Evolutionary conservation across 2,888 invertebrate species (phyloP), one percentile per base, ranked within the genome.

Genomic region (Frankliniella fusca): DNA sequence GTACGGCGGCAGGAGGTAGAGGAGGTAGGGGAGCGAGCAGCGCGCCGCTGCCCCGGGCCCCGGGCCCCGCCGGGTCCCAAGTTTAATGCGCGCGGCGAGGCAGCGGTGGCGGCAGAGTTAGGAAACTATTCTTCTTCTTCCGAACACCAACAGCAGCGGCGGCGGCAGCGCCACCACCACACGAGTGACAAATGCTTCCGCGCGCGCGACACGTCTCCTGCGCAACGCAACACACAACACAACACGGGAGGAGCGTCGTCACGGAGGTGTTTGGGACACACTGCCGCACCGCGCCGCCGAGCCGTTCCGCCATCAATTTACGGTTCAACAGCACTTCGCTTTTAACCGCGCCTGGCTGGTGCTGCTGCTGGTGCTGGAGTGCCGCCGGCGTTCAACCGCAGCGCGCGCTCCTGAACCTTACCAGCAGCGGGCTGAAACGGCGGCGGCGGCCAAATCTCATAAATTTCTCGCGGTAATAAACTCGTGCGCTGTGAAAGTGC

Each of bases 301-400:
- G 70, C n/a, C 27, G 70, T 76, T 23, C 70, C 27, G 27, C 23
- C 70, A 76, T 76, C 70, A 76, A 76, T 76, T 76, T 18, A 15
- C 27, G 27, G 70, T 76, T 76, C 70, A 76, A 76, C 70, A 76
- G 70, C 70, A 76, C 70, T 76, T 76, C 23, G 70, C 70, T 76
- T 76, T 76, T 76, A 76, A 76, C 70, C 70, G 12, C 70, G 27
- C 54, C 54, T 38, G 38, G 38, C n/a, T n/a, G n/a, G n/a, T n/a
- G n/a, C n/a, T n/a, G n/a, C n/a, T 3, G 38, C 38, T 38, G 38
- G 3, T 5, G 38, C 38, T 20, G n/a, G 54, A 61, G 61, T 18
- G 61, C 61, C 61, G 27, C 1, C 27, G 23, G 70, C 70, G 70
- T 76, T 27, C 70, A 76, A 23, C 70, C 70, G 70, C 70, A 76